Conservation (phyloP, 1,140 invertebrate species). For the Rhizoglyphus robini region DNA sequence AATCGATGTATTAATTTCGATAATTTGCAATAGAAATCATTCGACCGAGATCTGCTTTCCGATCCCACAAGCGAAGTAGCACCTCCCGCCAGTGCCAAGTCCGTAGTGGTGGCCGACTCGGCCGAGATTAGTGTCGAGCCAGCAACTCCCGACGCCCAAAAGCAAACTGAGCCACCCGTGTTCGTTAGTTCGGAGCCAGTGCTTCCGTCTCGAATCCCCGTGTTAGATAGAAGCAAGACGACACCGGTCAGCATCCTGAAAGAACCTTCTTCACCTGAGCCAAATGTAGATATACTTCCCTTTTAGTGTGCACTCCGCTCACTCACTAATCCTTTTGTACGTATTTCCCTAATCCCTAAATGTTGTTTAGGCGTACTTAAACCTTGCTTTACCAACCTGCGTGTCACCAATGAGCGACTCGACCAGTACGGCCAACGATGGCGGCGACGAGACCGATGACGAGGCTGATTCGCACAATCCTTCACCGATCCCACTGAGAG, state of each 20-base stretch:
- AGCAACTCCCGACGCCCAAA: neutral
- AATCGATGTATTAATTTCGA: neutral
- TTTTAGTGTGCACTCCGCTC: no score
- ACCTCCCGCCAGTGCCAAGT: neutral
- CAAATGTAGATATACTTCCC: neutral
- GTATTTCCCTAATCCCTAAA: no score
- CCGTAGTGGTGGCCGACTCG: neutral
- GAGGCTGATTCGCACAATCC: neutral
- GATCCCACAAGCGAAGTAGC: neutral
- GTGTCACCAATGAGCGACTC: neutral
- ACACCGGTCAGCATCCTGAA: constrained; percentile 9
- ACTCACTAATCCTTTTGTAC: no score
- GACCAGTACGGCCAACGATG: neutral
- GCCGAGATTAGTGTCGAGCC: neutral
- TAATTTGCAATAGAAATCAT: constrained; percentile 4
- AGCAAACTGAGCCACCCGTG: no score
- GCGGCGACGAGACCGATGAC: neutral
- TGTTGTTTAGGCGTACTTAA: no score
- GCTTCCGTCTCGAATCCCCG: neutral
- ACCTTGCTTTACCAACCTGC: neutral
- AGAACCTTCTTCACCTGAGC: constrained; percentile 1
- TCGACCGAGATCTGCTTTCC: neutral
- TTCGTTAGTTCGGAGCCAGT: no score
- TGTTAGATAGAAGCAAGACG: neutral
- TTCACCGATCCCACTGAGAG: constrained; percentile 5